phyloP scores from a whole-genome alignment of 2,888 invertebrate species.

The Drosophila kuntzei region DNA sequence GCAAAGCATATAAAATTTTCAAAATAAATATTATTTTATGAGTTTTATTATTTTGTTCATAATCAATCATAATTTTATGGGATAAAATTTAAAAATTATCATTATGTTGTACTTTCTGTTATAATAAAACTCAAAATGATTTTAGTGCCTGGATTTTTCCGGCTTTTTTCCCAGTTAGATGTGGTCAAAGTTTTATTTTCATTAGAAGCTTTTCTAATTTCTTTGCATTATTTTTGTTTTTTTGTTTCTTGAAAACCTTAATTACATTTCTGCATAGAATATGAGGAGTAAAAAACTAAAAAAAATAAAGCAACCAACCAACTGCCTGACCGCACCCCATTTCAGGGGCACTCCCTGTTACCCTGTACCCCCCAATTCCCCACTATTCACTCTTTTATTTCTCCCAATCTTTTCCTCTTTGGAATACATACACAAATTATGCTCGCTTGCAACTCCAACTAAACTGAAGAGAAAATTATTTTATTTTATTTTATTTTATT shows the following conservation, averaged over 20 bases:
- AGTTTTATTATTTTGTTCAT: too few species aligned
- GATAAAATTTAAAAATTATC: too few species aligned
- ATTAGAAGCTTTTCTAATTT: conserved; percentile 25
- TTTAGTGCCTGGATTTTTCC: background rate
- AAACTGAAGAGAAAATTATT: conserved; percentile 37
- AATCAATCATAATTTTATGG: too few species aligned
- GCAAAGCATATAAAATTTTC: too few species aligned
- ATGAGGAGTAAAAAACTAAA: conserved; percentile 17
- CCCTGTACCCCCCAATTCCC: too few species aligned
- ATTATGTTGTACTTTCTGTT: too few species aligned
- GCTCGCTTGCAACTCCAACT: conserved; percentile 31
- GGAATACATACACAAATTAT: conserved; percentile 38
- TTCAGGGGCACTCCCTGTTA: conserved; percentile 15
- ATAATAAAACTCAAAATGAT: too few species aligned
- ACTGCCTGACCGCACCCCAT: conserved; percentile 48
- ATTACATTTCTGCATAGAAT: conserved; percentile 63
- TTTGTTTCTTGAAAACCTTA: conserved; percentile 50
- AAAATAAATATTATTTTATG: too few species aligned
- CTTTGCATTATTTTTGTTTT: conserved; percentile 14
- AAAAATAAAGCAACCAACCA: conserved; percentile 19
- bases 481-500: too few species aligned
- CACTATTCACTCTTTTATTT: background rate
- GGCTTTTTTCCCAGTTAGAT: conserved; percentile 18
- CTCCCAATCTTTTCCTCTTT: background rate
- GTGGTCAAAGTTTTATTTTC: conserved; percentile 63